A percentile compares a stretch with the other conserved stretches of the same genome.
Conservation (phyloP, 1,140 invertebrate genomes). For the Sarcophaga peregrina region DNA sequence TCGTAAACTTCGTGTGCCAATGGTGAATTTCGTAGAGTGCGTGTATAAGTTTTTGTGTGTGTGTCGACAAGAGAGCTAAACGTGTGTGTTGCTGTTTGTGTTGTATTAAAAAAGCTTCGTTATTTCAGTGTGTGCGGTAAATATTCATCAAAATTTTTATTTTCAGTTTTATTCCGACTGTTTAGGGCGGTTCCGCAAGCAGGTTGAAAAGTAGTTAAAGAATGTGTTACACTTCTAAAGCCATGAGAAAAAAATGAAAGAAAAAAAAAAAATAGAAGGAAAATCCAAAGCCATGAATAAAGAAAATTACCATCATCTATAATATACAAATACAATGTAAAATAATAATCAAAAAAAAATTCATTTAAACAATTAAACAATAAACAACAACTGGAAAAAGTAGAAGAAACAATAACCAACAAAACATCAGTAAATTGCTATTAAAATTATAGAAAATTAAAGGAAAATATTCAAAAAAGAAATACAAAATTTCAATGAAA, state of each 20-base stretch:
- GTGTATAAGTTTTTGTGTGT: slow-evolving; percentile 7
- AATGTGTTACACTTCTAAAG: slow-evolving; percentile 33
- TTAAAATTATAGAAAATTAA: not conserved
- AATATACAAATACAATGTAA: not conserved
- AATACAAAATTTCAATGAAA: not conserved
- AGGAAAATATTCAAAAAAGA: slow-evolving; percentile 16
- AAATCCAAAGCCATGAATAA: slow-evolving; percentile 32
- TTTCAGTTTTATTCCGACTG: slow-evolving; percentile 66
- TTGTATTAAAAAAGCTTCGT: slow-evolving; percentile 45
- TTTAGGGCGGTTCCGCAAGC: slow-evolving; percentile 66
- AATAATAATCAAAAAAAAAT: not conserved
- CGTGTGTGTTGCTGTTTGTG: not conserved
- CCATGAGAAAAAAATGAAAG: slow-evolving; percentile 26
- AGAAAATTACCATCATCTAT: slow-evolving; percentile 11
- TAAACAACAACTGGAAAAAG: not conserved
- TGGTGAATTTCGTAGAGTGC: slow-evolving; percentile 9
- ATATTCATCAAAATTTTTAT: slow-evolving; percentile 66
- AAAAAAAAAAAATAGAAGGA: slow-evolving; percentile 43
- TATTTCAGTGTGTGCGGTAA: slow-evolving; percentile 45
- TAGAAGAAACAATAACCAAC: not conserved
- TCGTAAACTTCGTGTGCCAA: not conserved
- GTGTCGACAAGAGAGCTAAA: not conserved
- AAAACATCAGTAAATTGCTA: not conserved
- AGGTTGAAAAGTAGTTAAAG: slow-evolving; percentile 49
- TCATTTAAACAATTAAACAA: slow-evolving; percentile 9